Conservation (phyloP, 1,140 invertebrate species). For the Drosophila pandora region DNA sequence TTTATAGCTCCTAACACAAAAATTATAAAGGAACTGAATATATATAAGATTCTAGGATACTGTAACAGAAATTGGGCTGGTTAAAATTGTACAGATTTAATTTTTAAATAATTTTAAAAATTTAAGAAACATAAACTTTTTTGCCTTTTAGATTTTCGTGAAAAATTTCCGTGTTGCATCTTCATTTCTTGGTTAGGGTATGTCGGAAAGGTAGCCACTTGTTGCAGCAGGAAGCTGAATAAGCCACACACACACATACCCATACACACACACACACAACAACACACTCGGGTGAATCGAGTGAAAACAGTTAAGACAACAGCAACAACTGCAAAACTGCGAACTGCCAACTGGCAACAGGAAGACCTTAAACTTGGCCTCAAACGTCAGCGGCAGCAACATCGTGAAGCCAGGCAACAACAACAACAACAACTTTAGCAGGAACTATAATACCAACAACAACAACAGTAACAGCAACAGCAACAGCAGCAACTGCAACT, state of each 20-base stretch:
- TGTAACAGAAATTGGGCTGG: too few species aligned
- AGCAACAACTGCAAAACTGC: conserved; percentile 55
- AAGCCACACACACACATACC: conserved; percentile 60
- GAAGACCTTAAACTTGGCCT: conserved; percentile 79
- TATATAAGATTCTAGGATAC: too few species aligned
- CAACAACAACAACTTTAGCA: conserved; percentile 30
- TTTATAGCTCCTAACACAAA: too few species aligned
- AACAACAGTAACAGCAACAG: conserved; percentile 35
- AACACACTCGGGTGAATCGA: conserved; percentile 43
- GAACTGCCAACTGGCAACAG: conserved; percentile 75
- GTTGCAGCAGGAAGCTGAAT: conserved; percentile 67
- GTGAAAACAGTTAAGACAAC: conserved; percentile 80
- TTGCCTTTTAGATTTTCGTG: neutral
- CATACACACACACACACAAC: conserved; percentile 54
- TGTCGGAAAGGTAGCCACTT: conserved; percentile 71
- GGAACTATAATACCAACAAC: conserved; percentile 28
- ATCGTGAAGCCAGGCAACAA: conserved; percentile 57
- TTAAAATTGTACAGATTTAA: too few species aligned
- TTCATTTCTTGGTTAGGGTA: conserved; percentile 38
- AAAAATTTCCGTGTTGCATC: neutral
- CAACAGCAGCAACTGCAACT: conserved; percentile 53
- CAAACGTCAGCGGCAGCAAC: conserved; percentile 69
- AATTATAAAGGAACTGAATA: too few species aligned
- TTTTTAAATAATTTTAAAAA: too few species aligned
- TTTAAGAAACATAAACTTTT: too few species aligned